Percentiles rank a stretch among this genome's conserved stretches.
Evolutionary conservation across 1,140 invertebrate genomes (phyloP).

Genomic region (Zaprionus davidi): DNA sequence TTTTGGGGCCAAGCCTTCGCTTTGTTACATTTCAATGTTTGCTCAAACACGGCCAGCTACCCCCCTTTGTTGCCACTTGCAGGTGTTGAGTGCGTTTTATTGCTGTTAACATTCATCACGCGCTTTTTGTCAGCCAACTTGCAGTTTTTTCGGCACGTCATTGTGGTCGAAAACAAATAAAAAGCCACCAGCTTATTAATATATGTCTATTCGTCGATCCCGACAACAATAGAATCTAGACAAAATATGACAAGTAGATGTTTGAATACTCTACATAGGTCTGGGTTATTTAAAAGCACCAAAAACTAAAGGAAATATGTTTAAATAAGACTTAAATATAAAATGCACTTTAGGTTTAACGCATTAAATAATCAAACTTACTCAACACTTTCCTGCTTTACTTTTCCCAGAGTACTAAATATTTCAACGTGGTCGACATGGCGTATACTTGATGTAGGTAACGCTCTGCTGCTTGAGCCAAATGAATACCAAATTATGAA

Average conservation of each 20-base stretch:
- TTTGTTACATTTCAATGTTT: slow-evolving; percentile 18
- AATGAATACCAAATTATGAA: slow-evolving; percentile 7
- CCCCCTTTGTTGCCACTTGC: slow-evolving; percentile 29
- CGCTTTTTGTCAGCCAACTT: slow-evolving; percentile 1
- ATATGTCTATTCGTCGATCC: neutral
- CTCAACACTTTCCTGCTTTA: no score
- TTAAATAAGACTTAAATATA: no score
- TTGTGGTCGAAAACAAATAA: neutral
- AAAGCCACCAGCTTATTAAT: neutral
- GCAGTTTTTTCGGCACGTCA: neutral
- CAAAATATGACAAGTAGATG: neutral
- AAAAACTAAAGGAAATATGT: neutral
- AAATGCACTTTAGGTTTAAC: neutral
- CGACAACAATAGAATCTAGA: neutral
- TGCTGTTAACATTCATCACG: slow-evolving; percentile 28
- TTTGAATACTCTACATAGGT: neutral
- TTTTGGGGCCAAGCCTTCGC: slow-evolving; percentile 24
- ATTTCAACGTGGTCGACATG: neutral
- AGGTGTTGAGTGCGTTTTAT: slow-evolving; percentile 41
- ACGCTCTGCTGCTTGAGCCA: neutral
- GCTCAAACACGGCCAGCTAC: slow-evolving; percentile 9
- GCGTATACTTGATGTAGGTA: neutral
- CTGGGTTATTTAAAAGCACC: neutral
- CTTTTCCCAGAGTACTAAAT: no score
- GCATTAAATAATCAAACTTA: neutral